These are phyloP conservation scores for Sylvicapra grimmia DNA, from an alignment of 2,113 vertebrate species.

Conservation along the genomic window DNA sequence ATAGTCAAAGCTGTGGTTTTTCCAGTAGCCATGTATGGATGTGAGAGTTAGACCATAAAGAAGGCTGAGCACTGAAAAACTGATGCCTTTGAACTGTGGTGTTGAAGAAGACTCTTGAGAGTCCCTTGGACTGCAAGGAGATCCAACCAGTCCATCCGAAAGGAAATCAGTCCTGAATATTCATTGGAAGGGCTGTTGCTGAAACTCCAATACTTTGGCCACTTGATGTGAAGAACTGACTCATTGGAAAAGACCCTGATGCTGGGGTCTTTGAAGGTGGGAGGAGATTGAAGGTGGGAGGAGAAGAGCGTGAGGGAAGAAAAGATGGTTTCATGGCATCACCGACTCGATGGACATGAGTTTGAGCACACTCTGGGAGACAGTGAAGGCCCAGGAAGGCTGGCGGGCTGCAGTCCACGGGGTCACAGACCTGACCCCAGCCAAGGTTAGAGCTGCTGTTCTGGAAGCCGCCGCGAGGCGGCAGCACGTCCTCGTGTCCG, in stretches of 20 bases:
- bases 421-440: accelerated
- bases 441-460: not conserved
- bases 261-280: not conserved
- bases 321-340: not conserved
- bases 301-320: not conserved
- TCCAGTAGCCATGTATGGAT: not conserved
- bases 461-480: not conserved
- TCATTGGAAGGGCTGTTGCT: not conserved
- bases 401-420: not conserved
- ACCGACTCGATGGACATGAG: not conserved
- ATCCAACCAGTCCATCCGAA: not conserved
- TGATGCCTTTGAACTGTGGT: not conserved
- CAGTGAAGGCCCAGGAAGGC: not conserved
- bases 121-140: not conserved
- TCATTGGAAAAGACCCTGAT: not conserved
- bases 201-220: not conserved
- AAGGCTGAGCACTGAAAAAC: not conserved
- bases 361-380: not conserved
- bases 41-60: not conserved
- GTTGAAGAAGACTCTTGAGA: not conserved
- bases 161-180: not conserved
- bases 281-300: not conserved
- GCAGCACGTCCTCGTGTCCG: not conserved
- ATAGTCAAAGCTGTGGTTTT: not conserved
- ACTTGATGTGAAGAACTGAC: not conserved